These are phyloP conservation scores for Delia radicum DNA, from an alignment of 1,140 invertebrate species.

Conservation along the genomic window DNA sequence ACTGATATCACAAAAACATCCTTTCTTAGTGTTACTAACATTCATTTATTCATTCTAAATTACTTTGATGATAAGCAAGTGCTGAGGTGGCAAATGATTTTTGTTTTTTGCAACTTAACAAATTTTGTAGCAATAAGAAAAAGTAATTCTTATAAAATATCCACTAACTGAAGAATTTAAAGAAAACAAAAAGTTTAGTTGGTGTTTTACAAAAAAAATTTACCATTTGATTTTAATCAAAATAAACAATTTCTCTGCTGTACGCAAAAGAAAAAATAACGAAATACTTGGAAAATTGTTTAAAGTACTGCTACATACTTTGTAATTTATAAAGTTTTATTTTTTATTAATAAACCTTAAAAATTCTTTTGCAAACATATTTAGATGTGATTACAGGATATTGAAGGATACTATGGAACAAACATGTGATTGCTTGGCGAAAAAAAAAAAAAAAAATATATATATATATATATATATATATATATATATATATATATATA, in stretches of 20 bases:
- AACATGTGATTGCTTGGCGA: too few species aligned
- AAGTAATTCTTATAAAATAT: background rate
- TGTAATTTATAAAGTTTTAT: background rate
- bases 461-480: too few species aligned
- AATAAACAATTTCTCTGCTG: background rate
- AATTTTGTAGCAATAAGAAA: background rate
- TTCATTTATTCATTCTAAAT: background rate
- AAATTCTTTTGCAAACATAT: background rate
- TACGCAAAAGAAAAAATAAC: background rate
- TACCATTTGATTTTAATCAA: background rate
- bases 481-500: too few species aligned
- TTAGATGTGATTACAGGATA: too few species aligned
- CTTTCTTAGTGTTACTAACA: background rate
- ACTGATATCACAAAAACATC: background rate
- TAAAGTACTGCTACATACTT: background rate
- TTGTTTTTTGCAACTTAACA: too few species aligned
- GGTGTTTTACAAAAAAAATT: background rate
- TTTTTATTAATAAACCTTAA: constrained; percentile 1
- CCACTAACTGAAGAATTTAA: background rate
- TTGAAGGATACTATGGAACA: too few species aligned
- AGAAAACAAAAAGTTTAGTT: background rate
- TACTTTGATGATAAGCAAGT: background rate
- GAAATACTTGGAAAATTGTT: background rate
- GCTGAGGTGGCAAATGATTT: background rate
- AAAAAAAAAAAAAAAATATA: too few species aligned